Evolutionary conservation across 2,113 vertebrate species (phyloP).

Genomic region (Cheirogaleus medius): DNA sequence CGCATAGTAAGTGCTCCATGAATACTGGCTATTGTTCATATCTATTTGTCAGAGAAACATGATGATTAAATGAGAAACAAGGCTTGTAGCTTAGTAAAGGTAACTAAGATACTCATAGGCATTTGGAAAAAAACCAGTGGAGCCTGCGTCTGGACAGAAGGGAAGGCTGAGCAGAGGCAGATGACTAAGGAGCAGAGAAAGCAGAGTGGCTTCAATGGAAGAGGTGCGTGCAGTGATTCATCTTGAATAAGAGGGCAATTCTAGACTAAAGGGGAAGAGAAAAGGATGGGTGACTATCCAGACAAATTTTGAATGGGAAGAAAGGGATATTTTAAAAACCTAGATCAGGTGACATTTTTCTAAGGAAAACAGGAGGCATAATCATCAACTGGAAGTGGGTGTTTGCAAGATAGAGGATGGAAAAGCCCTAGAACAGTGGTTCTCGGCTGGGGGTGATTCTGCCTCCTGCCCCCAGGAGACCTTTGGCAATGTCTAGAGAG

Average conservation of each 20-base stretch:
- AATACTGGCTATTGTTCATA: neutral
- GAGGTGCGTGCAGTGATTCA: accelerated
- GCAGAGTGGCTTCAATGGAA: neutral
- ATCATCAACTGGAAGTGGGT: neutral
- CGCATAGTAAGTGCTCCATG: too few relatives aligned
- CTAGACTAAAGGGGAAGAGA: neutral
- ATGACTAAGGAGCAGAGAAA: neutral
- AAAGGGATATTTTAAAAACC: neutral
- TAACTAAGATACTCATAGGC: neutral
- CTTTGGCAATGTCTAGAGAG: neutral
- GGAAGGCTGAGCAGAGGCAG: neutral
- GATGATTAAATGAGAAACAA: neutral
- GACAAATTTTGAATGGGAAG: neutral
- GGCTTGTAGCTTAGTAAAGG: neutral
- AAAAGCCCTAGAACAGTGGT: neutral
- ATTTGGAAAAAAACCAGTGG: neutral
- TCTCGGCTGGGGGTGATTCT: neutral
- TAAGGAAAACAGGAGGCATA: neutral
- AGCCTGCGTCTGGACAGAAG: neutral
- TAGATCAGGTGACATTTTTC: neutral
- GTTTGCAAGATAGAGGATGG: neutral
- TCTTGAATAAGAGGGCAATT: neutral
- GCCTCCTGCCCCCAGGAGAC: neutral
- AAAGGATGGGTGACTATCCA: neutral
- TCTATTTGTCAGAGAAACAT: slow-evolving; percentile 6